These are phyloP conservation scores for Periplaneta americana DNA, from an alignment of 1,140 invertebrate genomes.

Conservation along the genomic window DNA sequence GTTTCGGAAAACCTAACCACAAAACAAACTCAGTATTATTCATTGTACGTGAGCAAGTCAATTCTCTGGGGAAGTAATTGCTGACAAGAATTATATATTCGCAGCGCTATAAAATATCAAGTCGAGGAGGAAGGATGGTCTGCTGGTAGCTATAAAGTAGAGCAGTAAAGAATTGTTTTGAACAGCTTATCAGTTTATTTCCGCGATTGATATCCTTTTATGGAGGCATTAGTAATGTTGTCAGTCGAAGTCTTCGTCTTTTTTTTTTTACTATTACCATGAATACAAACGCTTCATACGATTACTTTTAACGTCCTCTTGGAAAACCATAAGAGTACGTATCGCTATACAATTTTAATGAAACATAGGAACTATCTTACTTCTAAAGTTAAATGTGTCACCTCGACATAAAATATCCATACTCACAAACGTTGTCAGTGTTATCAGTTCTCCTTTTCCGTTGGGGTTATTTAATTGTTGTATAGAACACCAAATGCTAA, in stretches of 20 bases:
- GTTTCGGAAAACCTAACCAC: no score
- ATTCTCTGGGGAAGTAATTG: no score
- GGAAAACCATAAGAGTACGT: no score
- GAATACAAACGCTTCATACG: no score
- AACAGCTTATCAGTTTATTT: not conserved
- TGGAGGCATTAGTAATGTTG: not conserved
- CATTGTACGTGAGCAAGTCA: no score
- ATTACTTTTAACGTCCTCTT: no score
- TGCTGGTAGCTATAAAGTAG: not conserved
- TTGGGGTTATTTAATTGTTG: not conserved
- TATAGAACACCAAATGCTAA: not conserved
- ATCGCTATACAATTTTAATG: not conserved
- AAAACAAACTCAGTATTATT: no score
- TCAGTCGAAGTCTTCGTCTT: not conserved
- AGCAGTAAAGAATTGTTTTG: not conserved
- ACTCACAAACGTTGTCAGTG: not conserved
- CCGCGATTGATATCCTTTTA: not conserved
- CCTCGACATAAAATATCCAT: not conserved
- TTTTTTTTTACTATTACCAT: not conserved
- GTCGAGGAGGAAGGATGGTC: not conserved
- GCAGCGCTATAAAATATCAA: no score
- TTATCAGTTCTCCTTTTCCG: not conserved
- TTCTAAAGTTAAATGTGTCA: not conserved
- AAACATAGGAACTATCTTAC: not conserved
- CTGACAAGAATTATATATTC: no score